Conservation (phyloP, 1,140 invertebrate species). For the Lethrus apterus region DNA sequence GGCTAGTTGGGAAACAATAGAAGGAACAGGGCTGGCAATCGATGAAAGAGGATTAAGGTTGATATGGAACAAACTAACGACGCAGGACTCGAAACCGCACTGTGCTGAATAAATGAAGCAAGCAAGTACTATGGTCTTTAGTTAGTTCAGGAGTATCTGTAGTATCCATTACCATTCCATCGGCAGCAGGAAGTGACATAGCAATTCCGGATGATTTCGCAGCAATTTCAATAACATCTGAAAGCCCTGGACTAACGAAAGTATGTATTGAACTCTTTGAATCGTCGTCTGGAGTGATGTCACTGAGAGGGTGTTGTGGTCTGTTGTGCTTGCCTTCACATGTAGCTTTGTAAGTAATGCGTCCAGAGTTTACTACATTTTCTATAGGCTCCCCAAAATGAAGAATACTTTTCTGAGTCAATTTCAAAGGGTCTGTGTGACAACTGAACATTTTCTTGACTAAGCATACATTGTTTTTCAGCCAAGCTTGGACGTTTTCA, state of each 20-base stretch:
- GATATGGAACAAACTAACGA: conserved; percentile 56
- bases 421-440: conserved; percentile 91
- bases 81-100: conserved; percentile 51
- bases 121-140: conserved; percentile 46
- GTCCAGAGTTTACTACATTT: conserved; percentile 87
- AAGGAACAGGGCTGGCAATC: conserved; percentile 51
- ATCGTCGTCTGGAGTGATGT: conserved; percentile 79
- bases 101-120: conserved; percentile 41
- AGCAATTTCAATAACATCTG: conserved; percentile 54
- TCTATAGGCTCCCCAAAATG: conserved; percentile 88
- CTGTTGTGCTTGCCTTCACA: conserved; percentile 78
- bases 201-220: conserved; percentile 60
- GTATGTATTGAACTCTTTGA: conserved; percentile 72
- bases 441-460: conserved; percentile 91
- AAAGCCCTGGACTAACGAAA: conserved; percentile 32
- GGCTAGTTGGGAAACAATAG: conserved; percentile 43
- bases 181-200: conserved; percentile 52
- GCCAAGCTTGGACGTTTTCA: conserved; percentile 91
- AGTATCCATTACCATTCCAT: conserved; percentile 48
- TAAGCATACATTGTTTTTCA: conserved; percentile 89
- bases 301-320: conserved; percentile 74
- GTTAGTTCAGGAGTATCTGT: conserved; percentile 46
- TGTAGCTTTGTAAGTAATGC: conserved; percentile 85
- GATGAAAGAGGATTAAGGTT: conserved; percentile 64
- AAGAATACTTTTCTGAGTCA: conserved; percentile 95